A percentile compares a stretch with the other conserved stretches of the same genome.
phyloP scores from a whole-genome alignment of 2,113 vertebrate species.

The Ancistrus triradiatus region DNA sequence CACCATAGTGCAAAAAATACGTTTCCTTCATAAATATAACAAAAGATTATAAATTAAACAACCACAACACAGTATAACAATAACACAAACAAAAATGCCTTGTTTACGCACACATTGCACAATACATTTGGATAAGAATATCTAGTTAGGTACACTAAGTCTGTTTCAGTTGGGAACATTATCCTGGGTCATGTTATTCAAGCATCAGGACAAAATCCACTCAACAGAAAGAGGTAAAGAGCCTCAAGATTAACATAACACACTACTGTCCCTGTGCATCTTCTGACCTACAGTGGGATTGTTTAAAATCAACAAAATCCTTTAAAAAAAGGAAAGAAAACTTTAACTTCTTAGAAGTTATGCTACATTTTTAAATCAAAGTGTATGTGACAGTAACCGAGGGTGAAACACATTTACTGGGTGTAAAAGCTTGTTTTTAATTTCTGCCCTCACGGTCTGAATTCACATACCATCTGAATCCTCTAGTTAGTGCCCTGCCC shows the following conservation, averaged over 20 bases:
- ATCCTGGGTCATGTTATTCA: slow-evolving; percentile 43
- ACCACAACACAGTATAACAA: slow-evolving; percentile 45
- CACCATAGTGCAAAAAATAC: slow-evolving; percentile 80
- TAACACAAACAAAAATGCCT: slow-evolving; percentile 39
- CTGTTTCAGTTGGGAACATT: slow-evolving; percentile 50
- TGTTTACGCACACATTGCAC: slow-evolving; percentile 62
- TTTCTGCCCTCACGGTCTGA: not conserved
- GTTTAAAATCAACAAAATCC: slow-evolving; percentile 58
- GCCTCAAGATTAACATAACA: slow-evolving; percentile 36
- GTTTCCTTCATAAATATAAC: slow-evolving; percentile 67
- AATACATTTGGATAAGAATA: slow-evolving; percentile 50
- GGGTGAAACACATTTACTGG: slow-evolving; percentile 19
- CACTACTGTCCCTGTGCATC: slow-evolving; percentile 27
- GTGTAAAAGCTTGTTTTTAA: not conserved
- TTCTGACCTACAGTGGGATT: slow-evolving; percentile 39
- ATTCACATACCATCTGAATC: not conserved
- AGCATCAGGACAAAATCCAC: slow-evolving; percentile 10
- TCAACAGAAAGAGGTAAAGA: slow-evolving; percentile 1
- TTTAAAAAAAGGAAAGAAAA: slow-evolving; percentile 66
- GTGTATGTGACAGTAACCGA: slow-evolving; percentile 24
- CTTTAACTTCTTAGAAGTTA: slow-evolving; percentile 73
- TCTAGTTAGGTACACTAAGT: slow-evolving; percentile 46
- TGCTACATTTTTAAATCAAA: slow-evolving; percentile 51
- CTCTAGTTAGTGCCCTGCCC: not conserved
- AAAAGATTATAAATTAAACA: slow-evolving; percentile 70